These are phyloP conservation scores for Pelagia noctiluca DNA, from an alignment of 30 jellyfish, hydroid and myxozoan species.

Conservation along the genomic window DNA sequence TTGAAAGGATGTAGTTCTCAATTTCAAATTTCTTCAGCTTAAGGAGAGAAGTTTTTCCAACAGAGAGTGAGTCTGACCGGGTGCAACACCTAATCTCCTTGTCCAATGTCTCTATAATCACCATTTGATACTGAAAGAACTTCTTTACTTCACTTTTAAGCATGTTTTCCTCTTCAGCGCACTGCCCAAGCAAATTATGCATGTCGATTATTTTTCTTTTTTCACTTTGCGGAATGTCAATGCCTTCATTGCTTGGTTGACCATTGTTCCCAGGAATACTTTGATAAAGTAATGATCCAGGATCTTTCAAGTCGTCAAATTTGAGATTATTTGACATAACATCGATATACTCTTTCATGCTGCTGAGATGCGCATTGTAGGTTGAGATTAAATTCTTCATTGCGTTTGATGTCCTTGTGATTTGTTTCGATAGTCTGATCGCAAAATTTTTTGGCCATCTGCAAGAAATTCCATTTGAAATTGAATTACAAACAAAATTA, in stretches of 20 bases:
- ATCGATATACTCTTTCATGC: neutral
- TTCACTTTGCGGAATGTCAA: neutral
- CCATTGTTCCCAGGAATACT: neutral
- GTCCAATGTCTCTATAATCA: neutral
- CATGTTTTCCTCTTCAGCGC: neutral
- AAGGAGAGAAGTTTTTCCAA: neutral
- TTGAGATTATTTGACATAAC: neutral
- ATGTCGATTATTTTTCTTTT: neutral
- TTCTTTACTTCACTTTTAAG: neutral
- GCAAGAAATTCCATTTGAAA: constrained; percentile 14
- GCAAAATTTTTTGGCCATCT: constrained; percentile 22
- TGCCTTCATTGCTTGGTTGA: neutral
- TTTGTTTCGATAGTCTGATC: constrained; percentile 20
- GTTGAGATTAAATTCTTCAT: constrained; percentile 17
- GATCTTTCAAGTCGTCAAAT: neutral
- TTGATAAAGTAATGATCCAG: neutral
- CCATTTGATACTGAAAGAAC: neutral
- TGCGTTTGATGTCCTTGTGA: constrained; percentile 13
- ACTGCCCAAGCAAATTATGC: neutral
- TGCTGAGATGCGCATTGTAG: constrained; percentile 24
- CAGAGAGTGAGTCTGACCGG: neutral
- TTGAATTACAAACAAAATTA: neutral
- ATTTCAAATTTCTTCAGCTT: constrained; percentile 4
- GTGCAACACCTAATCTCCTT: neutral
- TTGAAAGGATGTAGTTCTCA: constrained; percentile 16